Base-by-base conservation (phyloP, 2,797 vertebrate species). In the Artibeus jamaicensis region DNA sequence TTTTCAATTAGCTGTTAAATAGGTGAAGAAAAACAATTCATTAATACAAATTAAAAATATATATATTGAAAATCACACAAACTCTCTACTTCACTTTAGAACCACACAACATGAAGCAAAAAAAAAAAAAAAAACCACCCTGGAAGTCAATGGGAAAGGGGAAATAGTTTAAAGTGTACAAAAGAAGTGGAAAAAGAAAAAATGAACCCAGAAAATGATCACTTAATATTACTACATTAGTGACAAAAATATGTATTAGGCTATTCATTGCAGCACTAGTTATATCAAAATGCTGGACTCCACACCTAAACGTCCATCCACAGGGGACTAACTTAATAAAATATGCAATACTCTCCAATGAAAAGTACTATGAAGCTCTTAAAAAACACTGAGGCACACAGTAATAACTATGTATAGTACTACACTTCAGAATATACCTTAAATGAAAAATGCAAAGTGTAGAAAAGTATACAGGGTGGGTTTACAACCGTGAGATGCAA, bases 351-450 rank as follows among this genome's bases (percentile, higher is more conserved):
- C 21, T 89, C 16, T 18, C 68, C n/a, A 89, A 79, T 50, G 22
- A 94, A 95, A 94, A 95, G 62, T 55, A 70, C 59, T 73, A 59
- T 55, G 42, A 24, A 93, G 62, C 53, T 94, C 39, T 46, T 76
- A 70, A 93, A 76, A 86, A 83, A 86, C 55, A 83, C 15, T 65
- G 21, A 95, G 32, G 53, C 42, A 83, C 39, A 59, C 62, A 29
- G 89, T 39, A 82, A 74, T 85, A 91, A 44, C 29, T 62, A 39
- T 57, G 71, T 57, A 21, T 37, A 32, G 26, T 21, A 71, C n/a
- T 65, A 88, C 24, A 71, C 44, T 90, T 90, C 59, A 46, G 89
- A 93, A 78, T 42, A 86, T 32, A 39, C 6, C 48, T 62, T 86
- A 92, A 73, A 70, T 37, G 57, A 32, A 53, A 92, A 92, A 71